These are phyloP conservation scores for Ceyx melanurus DNA, from an alignment of 2,113 vertebrate genomes.

Conservation along the genomic window DNA sequence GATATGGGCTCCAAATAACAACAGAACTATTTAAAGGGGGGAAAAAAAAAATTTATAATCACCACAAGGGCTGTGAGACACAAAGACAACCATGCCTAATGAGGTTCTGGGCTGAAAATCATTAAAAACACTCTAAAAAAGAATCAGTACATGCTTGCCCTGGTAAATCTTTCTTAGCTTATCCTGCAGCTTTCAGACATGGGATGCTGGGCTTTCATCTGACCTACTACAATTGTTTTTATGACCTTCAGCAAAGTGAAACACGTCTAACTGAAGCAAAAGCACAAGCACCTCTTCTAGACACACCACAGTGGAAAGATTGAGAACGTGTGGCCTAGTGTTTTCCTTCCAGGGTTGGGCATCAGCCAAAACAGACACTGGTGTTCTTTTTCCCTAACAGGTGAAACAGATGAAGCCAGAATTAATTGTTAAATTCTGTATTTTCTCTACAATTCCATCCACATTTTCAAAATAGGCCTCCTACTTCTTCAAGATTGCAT, in stretches of 20 bases:
- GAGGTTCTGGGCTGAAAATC: not conserved
- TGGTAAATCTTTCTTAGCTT: not conserved
- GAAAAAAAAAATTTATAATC: not conserved
- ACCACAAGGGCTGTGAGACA: not conserved
- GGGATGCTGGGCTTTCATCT: not conserved
- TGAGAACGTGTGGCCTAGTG: not conserved
- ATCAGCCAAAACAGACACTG: not conserved
- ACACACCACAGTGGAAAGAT: not conserved
- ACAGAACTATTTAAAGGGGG: not conserved
- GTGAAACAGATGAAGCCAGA: not conserved
- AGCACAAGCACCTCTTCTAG: not conserved
- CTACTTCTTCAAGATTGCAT: not conserved
- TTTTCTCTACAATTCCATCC: not conserved
- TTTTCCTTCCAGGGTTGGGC: not conserved
- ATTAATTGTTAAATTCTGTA: not conserved
- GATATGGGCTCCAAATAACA: not conserved
- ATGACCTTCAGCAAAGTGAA: not conserved
- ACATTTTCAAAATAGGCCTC: not conserved
- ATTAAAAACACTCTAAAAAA: not conserved
- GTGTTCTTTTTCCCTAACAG: not conserved
- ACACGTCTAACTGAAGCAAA: not conserved
- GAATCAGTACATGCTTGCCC: not conserved
- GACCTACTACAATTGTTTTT: not conserved
- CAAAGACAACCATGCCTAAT: not conserved
- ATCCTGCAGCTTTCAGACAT: not conserved